Percentiles rank a stretch among this genome's conserved stretches.
These are phyloP conservation scores for Sternarchorhynchus goeldii DNA, from an alignment of 2,797 vertebrate species.

Conservation along the genomic window DNA sequence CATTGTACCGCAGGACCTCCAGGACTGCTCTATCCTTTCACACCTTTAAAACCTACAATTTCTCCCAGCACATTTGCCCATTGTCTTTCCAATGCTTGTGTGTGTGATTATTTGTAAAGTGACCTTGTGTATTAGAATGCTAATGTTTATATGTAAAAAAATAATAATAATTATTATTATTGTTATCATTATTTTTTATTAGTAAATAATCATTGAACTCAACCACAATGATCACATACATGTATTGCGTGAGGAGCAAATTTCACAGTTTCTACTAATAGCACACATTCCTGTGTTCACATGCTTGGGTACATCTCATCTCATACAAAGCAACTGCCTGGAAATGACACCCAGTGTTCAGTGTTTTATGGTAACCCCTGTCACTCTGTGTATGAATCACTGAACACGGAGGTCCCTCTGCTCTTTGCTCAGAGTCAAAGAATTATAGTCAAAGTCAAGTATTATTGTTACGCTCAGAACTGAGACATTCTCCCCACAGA, in stretches of 20 bases:
- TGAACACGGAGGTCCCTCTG: conserved; percentile 45
- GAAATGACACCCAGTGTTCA: conserved; percentile 64
- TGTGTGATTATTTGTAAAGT: no score
- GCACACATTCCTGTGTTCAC: neutral
- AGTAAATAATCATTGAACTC: neutral
- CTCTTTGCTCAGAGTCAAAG: neutral
- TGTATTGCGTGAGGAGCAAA: neutral
- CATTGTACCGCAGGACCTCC: no score
- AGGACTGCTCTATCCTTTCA: no score
- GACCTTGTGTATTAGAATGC: no score
- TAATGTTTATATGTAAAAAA: no score
- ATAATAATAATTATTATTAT: no score
- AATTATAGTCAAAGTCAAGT: neutral
- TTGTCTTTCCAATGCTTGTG: no score
- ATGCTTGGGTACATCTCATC: conserved; percentile 28
- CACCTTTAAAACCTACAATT: no score
- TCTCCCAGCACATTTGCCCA: no score
- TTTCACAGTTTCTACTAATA: neutral
- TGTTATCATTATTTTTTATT: no score
- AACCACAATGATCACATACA: neutral
- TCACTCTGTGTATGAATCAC: conserved; percentile 50
- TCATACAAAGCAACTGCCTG: conserved; percentile 58
- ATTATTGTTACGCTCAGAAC: neutral
- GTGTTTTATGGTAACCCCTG: conserved; percentile 42
- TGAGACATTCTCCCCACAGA: neutral